phyloP scores from a whole-genome alignment of 2,113 vertebrate genomes.

The Solea solea region DNA sequence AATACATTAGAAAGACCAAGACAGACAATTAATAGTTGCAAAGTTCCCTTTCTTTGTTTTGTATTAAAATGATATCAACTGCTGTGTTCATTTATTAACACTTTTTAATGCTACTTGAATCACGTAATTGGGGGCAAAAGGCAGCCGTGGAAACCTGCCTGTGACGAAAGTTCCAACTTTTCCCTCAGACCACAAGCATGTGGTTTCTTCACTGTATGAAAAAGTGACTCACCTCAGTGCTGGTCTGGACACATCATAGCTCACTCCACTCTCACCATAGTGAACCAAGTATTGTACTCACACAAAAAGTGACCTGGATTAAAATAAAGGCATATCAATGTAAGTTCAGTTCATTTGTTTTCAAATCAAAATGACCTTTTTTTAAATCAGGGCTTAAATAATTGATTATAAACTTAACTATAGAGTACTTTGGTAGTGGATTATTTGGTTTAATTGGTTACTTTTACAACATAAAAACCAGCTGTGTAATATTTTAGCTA shows the following conservation, averaged over 20 bases:
- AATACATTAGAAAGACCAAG: too few relatives aligned
- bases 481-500: too few relatives aligned
- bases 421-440: too few relatives aligned
- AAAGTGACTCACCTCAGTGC: constrained; percentile 44
- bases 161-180: constrained; percentile 51
- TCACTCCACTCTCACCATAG: neutral
- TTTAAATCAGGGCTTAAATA: too few relatives aligned
- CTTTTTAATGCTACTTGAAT: constrained; percentile 39
- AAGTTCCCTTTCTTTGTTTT: too few relatives aligned
- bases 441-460: too few relatives aligned
- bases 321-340: neutral
- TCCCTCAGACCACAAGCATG: constrained; percentile 47
- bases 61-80: neutral
- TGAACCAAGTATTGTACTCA: neutral
- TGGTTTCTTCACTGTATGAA: constrained; percentile 31
- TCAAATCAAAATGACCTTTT: neutral
- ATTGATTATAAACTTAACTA: too few relatives aligned
- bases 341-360: too few relatives aligned
- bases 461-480: too few relatives aligned
- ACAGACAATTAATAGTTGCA: too few relatives aligned
- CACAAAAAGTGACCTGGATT: neutral
- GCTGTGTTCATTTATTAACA: constrained; percentile 33
- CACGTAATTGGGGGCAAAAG: constrained; percentile 25
- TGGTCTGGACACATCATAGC: constrained; percentile 26
- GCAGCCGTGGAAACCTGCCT: constrained; percentile 46